These are phyloP conservation scores for Laticauda laticaudata DNA, from an alignment of 2,113 vertebrate genomes.

Conservation along the genomic window DNA sequence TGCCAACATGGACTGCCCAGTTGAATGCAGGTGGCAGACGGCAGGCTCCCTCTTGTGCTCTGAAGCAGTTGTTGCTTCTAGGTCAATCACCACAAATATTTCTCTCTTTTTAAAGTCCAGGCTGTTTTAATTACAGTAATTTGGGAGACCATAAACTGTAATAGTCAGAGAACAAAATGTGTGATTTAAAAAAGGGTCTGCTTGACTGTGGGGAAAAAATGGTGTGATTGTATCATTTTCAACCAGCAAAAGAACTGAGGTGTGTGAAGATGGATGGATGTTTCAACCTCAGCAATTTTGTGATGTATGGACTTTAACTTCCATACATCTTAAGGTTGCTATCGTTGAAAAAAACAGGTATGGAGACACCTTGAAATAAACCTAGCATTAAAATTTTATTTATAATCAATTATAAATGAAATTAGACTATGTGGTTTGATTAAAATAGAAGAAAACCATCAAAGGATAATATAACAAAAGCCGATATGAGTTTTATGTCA, in stretches of 20 bases:
- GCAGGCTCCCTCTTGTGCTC: neutral
- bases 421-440: neutral
- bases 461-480: neutral
- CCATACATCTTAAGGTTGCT: neutral
- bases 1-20: neutral
- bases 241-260: neutral
- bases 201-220: neutral
- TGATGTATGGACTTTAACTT: neutral
- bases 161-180: neutral
- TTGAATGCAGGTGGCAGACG: neutral
- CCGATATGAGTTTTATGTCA: neutral
- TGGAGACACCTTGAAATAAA: neutral
- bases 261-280: neutral
- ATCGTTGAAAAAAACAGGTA: neutral
- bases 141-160: neutral
- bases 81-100: neutral
- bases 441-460: neutral
- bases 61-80: neutral
- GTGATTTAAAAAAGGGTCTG: neutral
- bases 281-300: neutral
- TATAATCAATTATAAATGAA: neutral
- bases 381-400: neutral
- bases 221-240: neutral
- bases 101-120: neutral
- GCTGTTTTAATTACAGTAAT: neutral